Evolutionary conservation across 1,140 invertebrate genomes (phyloP), one percentile per base, ranked within the genome.

Genomic region (Hydropsyche tenuis): DNA sequence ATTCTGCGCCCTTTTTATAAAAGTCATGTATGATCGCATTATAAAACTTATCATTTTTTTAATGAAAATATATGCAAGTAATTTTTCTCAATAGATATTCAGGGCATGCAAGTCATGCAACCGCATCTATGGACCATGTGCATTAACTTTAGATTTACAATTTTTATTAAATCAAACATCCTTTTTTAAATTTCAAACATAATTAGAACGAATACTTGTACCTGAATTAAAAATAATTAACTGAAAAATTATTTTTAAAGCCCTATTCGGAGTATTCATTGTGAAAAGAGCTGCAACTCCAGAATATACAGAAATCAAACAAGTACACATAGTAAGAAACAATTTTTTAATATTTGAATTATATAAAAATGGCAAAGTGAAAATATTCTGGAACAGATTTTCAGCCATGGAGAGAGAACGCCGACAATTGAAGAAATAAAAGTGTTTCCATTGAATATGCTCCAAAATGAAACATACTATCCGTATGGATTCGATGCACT

Each of bases 371-470:
- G 3, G 14, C 9, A 62, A 62, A 62, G 7, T 25, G 20, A 64
- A 43, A 48, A 45, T 64, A 22, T 43, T 43, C 22, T 30, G 9
- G 7, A 64, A 14, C 68, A 88, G 87, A 37, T 88, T 16, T 85
- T 87, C 79, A 86, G 86, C 25, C 86, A 88, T 79, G 87, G 87
- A 37, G 85, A 88, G 76, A 84, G 87, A 25, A 86, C 86, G 4
- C 86, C 86, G 0, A 82, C 82, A 70, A 75, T 81, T 68, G 79
- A 78, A 23, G 86, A 87, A 79, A 69, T 85, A 25, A 80, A 81
- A 27, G 81, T 84, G 78, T 82, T 85, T 62, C 85, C 85, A 2
- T 79, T 81, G 12, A 81, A 81, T 11, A 81, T 81, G 9, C 77
- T 83, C n/a, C 81, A 83, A 43, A 83, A 84, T 68, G 84, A 86